Base-by-base conservation (phyloP, 2,113 vertebrate species). In the Burhinus bistriatus region DNA sequence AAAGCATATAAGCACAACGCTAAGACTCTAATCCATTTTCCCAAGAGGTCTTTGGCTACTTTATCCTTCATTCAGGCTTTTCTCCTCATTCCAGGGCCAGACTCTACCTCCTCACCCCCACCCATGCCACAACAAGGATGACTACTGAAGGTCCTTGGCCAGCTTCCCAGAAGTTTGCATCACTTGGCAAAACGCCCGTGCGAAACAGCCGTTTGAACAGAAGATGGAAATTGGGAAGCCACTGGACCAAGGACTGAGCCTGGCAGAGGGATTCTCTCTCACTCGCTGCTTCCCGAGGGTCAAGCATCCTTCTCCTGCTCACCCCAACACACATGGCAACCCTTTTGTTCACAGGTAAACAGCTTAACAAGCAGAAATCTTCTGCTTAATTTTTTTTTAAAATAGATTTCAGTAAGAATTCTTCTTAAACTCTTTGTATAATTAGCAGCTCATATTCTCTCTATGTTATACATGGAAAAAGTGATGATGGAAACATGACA, bases 231-330 rank as follows among this genome's bases (percentile, higher is more conserved):
- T 1, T 25, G 65, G 55, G 87, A 92, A 89, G 54, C n/a, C 70
- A 77, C 51, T 9, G 30, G 83, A 84, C 36, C 89, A 81, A 87
- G 83, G 38, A 47, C 22, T 26, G 44, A 58, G 65, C 40, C 51
- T 62, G 68, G 91, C 89, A 87, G 58, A 96, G 29, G 32, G 54
- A 77, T 22, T 54, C 0, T 5, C 47, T 32, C 22, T 21, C 27
- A 16, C n/a, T 49, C 3, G 2, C 34, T 30, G 27, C 44, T 47
- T 84, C 36, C 61, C 0, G 0, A 76, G 14, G 27, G 16, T 32
- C 26, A 68, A 44, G 27, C n/a, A 52, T 22, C 72, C 47, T 42
- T 47, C 54, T 73, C 19, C 61, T 40, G 64, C 55, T 32, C 19
- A 4, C 81, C 45, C 68, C 45, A 40, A 8, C 0, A 2, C 27